Evolutionary conservation across 2,888 invertebrate genomes (phyloP), one percentile per base, ranked within the genome.

Genomic region (Cheilosia pagana): DNA sequence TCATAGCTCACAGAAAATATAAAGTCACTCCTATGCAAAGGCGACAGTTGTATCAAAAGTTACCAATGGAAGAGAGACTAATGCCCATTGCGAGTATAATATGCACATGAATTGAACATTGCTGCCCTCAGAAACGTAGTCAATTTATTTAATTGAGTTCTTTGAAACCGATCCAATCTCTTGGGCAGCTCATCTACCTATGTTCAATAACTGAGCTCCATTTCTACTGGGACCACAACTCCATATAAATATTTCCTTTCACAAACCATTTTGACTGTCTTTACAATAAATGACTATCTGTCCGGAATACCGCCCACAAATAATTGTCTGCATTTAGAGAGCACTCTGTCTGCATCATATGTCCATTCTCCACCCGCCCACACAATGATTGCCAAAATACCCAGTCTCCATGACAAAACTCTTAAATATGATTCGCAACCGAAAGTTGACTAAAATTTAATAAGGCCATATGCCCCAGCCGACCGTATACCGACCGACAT

Each of bases 361-460:
- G 25, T 52, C 23, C n/a, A 50, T 28, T 28, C 28, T 8, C 1
- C 2, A 28, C 8, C 28, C 28, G 28, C 35, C 43, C 63, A 55
- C 21, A 65, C 65, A 76, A 28, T 8, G 8, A 28, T 14, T 14
- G 23, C 14, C 52, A 14, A 12, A 48, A 57, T 25, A 62, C 48
- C 21, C 48, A 63, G 39, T 53, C 45, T 48, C 1, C 16, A 55
- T 43, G 55, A 55, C 60, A 68, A 74, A 55, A 21, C 28, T 48
- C 75, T 65, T 70, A 71, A 82, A 60, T 53, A 72, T 52, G 77
- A 72, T 60, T 35, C 35, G 21, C 53, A 60, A 50, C 35, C 35
- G 12, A 72, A 63, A 68, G 31, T 74, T 78, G 55, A 68, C 63
- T 70, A 63, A 74, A 78, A 68, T 78, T 68, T 78, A 83, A 78